Evolutionary conservation across 2,113 vertebrate genomes (phyloP).

Genomic region (Apeltes quadracus): DNA sequence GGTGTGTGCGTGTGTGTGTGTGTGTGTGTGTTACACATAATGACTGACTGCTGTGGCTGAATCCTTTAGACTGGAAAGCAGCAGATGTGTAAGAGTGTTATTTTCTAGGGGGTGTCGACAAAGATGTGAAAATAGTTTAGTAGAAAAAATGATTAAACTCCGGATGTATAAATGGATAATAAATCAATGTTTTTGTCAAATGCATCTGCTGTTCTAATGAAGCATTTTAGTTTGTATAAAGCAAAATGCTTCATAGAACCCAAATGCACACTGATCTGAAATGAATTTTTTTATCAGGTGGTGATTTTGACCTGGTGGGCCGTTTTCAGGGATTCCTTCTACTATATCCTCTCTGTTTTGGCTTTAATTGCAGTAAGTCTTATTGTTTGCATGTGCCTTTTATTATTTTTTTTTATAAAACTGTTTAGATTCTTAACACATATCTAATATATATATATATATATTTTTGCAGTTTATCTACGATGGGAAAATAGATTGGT

Average conservation of each 20-base stretch:
- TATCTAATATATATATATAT: background rate
- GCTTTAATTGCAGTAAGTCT: conserved; percentile 92
- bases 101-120: conserved; percentile 33
- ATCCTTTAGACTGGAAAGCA: conserved; percentile 37
- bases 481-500: conserved; percentile 95
- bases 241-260: background rate
- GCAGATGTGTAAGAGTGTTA: conserved; percentile 38
- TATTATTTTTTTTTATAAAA: background rate
- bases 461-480: conserved; percentile 89
- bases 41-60: conserved; percentile 23
- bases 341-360: conserved; percentile 91
- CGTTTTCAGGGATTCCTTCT: conserved; percentile 93
- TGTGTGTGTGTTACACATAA: background rate
- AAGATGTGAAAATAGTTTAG: no score
- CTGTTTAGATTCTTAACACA: background rate
- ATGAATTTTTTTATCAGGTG: conserved; percentile 80
- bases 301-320: conserved; percentile 93
- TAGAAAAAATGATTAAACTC: no score
- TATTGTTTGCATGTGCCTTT: background rate
- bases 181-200: background rate
- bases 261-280: background rate
- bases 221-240: no score
- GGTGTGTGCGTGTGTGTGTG: conserved; percentile 83
- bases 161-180: no score
- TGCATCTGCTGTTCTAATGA: no score